A percentile compares a stretch with the other conserved stretches of the same genome.
phyloP scores from a whole-genome alignment of 1,140 invertebrate species.

The Lasioglossum albipes region DNA sequence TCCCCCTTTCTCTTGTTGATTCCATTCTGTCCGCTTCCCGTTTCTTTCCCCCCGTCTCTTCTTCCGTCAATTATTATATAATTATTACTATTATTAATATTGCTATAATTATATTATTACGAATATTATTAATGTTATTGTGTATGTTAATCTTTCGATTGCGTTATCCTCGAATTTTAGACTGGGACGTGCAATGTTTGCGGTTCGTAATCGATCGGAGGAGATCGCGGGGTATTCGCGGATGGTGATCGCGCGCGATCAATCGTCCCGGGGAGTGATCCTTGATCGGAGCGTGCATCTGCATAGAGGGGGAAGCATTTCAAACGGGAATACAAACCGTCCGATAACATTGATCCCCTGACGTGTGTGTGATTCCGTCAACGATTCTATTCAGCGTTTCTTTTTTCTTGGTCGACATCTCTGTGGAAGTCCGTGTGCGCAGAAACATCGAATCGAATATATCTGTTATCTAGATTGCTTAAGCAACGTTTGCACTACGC shows the following conservation, averaged over 20 bases:
- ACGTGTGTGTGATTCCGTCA: too few species aligned
- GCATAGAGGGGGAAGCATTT: too few species aligned
- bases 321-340: too few species aligned
- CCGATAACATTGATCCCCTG: too few species aligned
- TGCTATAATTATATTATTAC: slow-evolving; percentile 16
- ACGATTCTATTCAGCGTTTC: too few species aligned
- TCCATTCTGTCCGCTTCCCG: slow-evolving; percentile 12
- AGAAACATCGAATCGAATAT: not conserved
- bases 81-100: slow-evolving; percentile 22
- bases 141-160: slow-evolving; percentile 36
- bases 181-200: slow-evolving; percentile 44
- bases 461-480: slow-evolving; percentile 8
- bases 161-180: slow-evolving; percentile 25
- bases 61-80: slow-evolving; percentile 21
- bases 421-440: not conserved
- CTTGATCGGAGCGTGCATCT: not conserved
- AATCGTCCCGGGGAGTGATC: slow-evolving; percentile 1
- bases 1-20: slow-evolving; percentile 2
- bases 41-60: slow-evolving; percentile 28
- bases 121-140: slow-evolving; percentile 36
- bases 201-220: slow-evolving; percentile 5
- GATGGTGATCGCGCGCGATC: not conserved
- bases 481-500: not conserved
- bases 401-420: too few species aligned
- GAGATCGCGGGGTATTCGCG: not conserved